Conservation (phyloP, 2,888 invertebrate genomes). For the Trissonchulus latispiculum region DNA sequence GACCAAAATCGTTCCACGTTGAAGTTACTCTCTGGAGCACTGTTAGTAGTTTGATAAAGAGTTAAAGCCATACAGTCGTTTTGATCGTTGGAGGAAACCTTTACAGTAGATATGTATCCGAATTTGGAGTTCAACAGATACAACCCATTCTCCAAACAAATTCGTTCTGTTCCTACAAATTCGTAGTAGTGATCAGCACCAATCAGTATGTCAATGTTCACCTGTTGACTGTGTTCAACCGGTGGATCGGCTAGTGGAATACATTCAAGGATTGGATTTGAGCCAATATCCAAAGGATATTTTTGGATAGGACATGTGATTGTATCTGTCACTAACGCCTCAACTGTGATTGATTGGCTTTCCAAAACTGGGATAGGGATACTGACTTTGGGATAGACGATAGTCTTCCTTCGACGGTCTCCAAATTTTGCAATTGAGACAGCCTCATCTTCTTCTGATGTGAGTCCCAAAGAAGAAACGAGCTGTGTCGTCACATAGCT, state of each 20-base stretch:
- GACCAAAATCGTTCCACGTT: slow-evolving; percentile 9
- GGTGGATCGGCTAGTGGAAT: neutral
- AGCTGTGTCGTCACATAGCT: slow-evolving; percentile 1
- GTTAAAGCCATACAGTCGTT: no score
- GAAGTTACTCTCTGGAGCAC: neutral
- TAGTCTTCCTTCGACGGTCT: neutral
- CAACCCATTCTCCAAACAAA: neutral
- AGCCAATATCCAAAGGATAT: neutral
- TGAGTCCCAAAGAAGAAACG: neutral
- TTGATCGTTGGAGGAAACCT: neutral
- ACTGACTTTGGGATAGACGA: neutral
- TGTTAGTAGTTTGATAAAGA: neutral
- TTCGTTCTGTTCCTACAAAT: neutral
- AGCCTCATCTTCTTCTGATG: neutral
- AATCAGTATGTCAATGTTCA: neutral
- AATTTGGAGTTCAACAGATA: neutral
- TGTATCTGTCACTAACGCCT: neutral
- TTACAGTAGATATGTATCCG: neutral
- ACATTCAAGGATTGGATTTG: neutral
- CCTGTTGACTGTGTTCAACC: no score
- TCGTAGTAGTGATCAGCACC: neutral
- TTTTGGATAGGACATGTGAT: neutral
- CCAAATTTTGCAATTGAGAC: neutral
- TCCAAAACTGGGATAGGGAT: neutral
- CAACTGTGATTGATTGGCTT: neutral